Evolutionary conservation across 2,888 invertebrate species (phyloP).

Genomic region (Ramazzottius varieornatus): DNA sequence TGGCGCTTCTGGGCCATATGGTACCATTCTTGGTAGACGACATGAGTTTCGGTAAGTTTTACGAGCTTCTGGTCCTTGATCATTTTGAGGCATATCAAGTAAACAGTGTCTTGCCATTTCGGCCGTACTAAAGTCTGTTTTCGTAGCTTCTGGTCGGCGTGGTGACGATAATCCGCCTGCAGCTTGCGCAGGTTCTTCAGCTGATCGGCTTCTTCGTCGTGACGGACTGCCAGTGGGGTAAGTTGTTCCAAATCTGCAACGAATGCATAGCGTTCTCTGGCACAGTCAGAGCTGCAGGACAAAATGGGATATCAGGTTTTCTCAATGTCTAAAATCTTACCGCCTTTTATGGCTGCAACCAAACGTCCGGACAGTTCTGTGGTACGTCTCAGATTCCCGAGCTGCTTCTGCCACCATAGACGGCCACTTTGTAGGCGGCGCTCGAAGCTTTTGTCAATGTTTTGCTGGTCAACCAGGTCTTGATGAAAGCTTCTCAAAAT

Average conservation of each 20-base stretch:
- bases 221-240: no score
- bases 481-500: not conserved
- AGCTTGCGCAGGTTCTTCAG: not conserved
- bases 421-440: not conserved
- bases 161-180: not conserved
- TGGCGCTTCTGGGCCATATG: not conserved
- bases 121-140: not conserved
- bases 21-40: not conserved
- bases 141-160: not conserved
- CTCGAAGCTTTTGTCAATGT: not conserved
- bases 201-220: not conserved
- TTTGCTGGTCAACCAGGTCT: not conserved
- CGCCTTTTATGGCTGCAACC: no score
- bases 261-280: not conserved
- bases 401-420: not conserved
- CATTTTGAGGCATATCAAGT: not conserved
- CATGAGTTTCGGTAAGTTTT: not conserved
- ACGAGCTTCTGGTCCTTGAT: not conserved
- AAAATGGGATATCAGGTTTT: no score
- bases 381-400: not conserved
- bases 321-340: no score
- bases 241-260: no score
- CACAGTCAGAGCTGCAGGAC: no score
- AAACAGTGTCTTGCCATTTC: not conserved
- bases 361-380: no score